A percentile compares a stretch with the other conserved stretches of the same genome.
Evolutionary conservation across 53 echinoderm and acorn worm genomes (phyloP).

Genomic region (Luidia sarsii): DNA sequence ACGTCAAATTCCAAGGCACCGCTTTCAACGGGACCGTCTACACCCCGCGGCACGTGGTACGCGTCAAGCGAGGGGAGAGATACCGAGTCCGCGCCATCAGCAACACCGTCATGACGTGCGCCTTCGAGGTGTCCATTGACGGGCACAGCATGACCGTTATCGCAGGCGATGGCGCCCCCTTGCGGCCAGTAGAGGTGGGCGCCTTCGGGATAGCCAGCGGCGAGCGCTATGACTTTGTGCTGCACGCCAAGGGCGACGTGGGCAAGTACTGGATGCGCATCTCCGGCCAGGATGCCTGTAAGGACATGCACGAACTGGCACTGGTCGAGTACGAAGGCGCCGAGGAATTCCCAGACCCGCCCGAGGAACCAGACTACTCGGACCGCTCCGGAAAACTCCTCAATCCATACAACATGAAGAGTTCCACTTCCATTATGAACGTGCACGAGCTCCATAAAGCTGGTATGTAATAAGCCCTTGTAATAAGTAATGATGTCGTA

Average conservation of each 20-base stretch:
- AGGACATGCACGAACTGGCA: conserved; percentile 5
- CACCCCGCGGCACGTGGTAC: conserved; percentile 62
- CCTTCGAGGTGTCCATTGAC: conserved; percentile 71
- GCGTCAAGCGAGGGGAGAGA: conserved; percentile 50
- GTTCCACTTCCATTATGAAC: no score
- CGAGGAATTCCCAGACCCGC: neutral
- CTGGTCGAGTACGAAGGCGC: conserved; percentile 31
- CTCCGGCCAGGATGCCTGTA: conserved; percentile 27
- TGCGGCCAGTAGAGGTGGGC: conserved; percentile 60
- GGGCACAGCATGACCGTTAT: conserved; percentile 71
- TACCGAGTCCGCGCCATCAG: conserved; percentile 81
- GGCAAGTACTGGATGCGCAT: conserved; percentile 71
- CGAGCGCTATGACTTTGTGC: conserved; percentile 77
- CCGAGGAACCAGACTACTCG: no score
- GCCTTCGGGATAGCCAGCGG: conserved; percentile 59
- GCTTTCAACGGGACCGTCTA: neutral
- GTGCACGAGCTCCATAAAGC: conserved; percentile 54
- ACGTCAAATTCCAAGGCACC: neutral
- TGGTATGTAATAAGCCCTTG: no score
- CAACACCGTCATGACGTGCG: conserved; percentile 62
- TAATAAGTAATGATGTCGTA: conserved; percentile 5
- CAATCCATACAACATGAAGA: no score
- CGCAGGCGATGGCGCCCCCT: conserved; percentile 72
- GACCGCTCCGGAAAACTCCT: no score
- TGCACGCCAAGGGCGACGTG: conserved; percentile 52